Evolutionary conservation across 1,140 invertebrate species (phyloP).

Genomic region (Drosophila biarmipes): DNA sequence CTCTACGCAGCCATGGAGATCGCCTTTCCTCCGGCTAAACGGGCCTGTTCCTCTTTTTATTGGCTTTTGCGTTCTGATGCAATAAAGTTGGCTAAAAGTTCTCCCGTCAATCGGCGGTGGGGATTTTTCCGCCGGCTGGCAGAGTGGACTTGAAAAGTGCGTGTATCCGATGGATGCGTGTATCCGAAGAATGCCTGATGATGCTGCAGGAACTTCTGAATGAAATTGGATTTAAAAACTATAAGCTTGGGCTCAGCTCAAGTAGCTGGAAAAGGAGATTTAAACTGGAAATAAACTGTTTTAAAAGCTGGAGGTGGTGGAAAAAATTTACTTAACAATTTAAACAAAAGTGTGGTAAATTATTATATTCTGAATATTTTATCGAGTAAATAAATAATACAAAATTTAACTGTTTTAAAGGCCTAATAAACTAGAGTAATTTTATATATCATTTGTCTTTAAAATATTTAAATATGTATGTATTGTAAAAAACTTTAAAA

Average conservation of each 20-base stretch:
- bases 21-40: conserved; percentile 41
- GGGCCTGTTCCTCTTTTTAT: conserved; percentile 22
- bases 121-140: conserved; percentile 14
- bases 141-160: conserved; percentile 32
- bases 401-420: too few relatives aligned
- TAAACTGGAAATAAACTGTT: not conserved
- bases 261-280: conserved; percentile 1
- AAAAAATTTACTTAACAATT: too few relatives aligned
- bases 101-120: conserved; percentile 37
- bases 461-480: not conserved
- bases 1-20: conserved; percentile 12
- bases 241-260: conserved; percentile 7
- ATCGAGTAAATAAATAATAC: too few relatives aligned
- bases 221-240: conserved; percentile 6
- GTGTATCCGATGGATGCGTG: conserved; percentile 11
- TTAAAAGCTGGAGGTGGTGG: too few relatives aligned
- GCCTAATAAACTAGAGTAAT: not conserved
- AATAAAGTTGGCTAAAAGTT: conserved; percentile 54
- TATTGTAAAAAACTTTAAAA: too few relatives aligned
- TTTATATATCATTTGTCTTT: not conserved
- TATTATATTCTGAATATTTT: too few relatives aligned
- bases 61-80: conserved; percentile 42
- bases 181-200: conserved; percentile 1
- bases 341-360: too few relatives aligned
- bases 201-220: conserved; percentile 1